Evolutionary conservation across 2,113 vertebrate species (phyloP).

Genomic region (Rhinoptilus africanus): DNA sequence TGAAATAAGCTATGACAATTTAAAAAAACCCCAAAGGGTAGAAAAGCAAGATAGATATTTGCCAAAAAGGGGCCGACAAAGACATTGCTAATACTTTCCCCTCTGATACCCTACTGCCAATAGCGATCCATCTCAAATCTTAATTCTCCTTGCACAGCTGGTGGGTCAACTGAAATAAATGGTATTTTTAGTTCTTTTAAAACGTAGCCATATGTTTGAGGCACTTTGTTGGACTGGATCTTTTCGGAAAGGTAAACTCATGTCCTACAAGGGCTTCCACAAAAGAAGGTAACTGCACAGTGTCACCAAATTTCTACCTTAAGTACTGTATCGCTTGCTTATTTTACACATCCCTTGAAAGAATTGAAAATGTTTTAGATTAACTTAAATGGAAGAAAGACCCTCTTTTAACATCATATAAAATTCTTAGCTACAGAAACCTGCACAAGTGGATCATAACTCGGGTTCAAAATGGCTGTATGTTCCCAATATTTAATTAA

Average conservation of each 20-base stretch:
- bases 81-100: not conserved
- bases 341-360: not conserved
- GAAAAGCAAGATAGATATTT: not conserved
- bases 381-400: not conserved
- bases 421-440: not conserved
- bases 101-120: not conserved
- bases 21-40: not conserved
- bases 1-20: not conserved
- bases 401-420: not conserved
- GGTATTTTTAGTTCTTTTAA: not conserved
- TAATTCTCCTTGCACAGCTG: not conserved
- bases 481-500: not conserved
- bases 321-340: not conserved
- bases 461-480: not conserved
- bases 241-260: not conserved
- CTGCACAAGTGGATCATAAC: not conserved
- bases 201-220: accelerated
- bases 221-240: no score
- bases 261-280: not conserved
- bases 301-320: not conserved
- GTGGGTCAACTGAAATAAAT: not conserved
- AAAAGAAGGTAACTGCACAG: not conserved
- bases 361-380: not conserved
- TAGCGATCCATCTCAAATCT: not conserved
- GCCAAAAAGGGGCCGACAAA: not conserved